These are phyloP conservation scores for Cryptus armator DNA, from an alignment of 2,888 invertebrate genomes.

Conservation along the genomic window DNA sequence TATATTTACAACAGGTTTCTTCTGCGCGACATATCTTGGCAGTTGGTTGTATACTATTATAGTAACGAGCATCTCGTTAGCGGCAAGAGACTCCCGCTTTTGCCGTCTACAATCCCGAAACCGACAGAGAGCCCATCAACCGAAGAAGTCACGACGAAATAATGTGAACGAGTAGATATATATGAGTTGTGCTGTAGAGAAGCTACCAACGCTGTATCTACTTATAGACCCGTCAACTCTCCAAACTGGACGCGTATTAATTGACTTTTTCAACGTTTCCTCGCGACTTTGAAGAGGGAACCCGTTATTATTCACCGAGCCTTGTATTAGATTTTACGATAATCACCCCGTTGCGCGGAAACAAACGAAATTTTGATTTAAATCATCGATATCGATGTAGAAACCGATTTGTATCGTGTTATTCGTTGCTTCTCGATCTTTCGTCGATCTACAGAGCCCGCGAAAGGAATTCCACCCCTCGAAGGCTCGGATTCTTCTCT, in stretches of 20 bases:
- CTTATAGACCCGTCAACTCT: constrained; percentile 83
- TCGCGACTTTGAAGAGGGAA: constrained; percentile 35
- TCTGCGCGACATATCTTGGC: constrained; percentile 69
- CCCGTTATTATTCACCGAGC: not conserved
- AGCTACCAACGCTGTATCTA: constrained; percentile 75
- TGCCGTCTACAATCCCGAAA: constrained; percentile 43
- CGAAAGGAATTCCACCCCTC: constrained; percentile 10
- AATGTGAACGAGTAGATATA: constrained; percentile 80
- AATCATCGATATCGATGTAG: constrained; percentile 19
- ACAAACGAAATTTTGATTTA: constrained; percentile 34
- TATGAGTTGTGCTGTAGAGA: constrained; percentile 81
- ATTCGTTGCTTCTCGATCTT: constrained; percentile 24
- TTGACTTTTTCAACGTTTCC: constrained; percentile 78
- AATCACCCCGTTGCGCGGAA: not conserved
- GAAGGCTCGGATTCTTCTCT: constrained; percentile 23
- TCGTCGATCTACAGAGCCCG: constrained; percentile 9
- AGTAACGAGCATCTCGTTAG: constrained; percentile 80
- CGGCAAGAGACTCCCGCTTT: constrained; percentile 66
- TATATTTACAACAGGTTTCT: constrained; percentile 43
- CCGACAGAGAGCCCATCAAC: constrained; percentile 53
- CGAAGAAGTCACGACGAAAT: constrained; percentile 72
- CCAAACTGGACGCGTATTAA: constrained; percentile 82
- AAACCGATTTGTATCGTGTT: constrained; percentile 25
- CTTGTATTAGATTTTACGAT: not conserved
- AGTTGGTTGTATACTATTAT: constrained; percentile 75